Base-by-base conservation (phyloP, 2,797 vertebrate species). In the Sphenopsis melanotis region DNA sequence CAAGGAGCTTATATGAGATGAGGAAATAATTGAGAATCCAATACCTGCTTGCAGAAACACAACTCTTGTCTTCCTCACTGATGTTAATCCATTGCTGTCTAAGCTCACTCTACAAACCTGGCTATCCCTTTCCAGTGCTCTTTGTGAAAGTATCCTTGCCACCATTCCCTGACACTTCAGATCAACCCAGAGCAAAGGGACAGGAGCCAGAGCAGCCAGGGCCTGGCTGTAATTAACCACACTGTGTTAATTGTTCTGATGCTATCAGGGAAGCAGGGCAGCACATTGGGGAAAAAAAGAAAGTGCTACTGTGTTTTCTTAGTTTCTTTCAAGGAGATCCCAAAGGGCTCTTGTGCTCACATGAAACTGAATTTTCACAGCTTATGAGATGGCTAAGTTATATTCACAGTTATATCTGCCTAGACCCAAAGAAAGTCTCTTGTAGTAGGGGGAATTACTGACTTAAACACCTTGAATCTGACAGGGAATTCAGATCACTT, bases 161-260 rank as follows among this genome's bases (percentile, higher is more conserved):
- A 69, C 39, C n/a, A 26, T 50, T 91, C 70, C 55, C 79, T 60
- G 64, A 84, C 11, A 12, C 39, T 88, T 91, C 44, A 65, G 41
- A 83, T 61, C 64, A 92, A 65, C 56, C 49, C 44, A 82, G 65
- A 82, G 53, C 49, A 72, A 97, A 87, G 27, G 22, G 49, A 47
- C 14, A 71, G 39, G 24, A 91, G 68, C 37, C 66, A 94, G 44
- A 72, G 76, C n/a, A 91, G 47, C n/a, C 66, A 86, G 50, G 64
- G 47, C 44, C 63, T 65, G 49, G 9, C 57, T 94, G 56, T 76
- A 95, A 92, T 94, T 94, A 96, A 92, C 76, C 27, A 83, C 23
- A 17, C 47, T 41, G 61, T 36, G 47, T 95, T 95, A 96, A 94
- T 70, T 91, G 24, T 70, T 90, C 69, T 89, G 71, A 76, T 61